Evolutionary conservation across 2,797 vertebrate genomes (phyloP), one percentile per base, ranked within the genome.

Genomic region (Acanthurus leucopareius): DNA sequence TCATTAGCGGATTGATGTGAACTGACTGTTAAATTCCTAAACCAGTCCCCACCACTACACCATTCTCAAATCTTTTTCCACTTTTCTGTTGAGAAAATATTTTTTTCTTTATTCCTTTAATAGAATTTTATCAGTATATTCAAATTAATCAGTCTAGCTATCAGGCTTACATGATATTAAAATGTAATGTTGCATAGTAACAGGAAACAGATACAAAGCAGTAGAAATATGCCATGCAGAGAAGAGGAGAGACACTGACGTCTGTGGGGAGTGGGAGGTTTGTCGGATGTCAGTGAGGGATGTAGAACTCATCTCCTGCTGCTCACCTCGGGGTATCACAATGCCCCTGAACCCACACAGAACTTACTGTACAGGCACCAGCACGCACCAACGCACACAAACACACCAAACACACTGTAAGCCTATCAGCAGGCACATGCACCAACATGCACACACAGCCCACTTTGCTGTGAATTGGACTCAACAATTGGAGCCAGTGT

Each of bases 231-330:
- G 45, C 42, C 52, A n/a, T 67, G 67, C 38, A 25, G 22, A 2
- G 60, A 40, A 58, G 57, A 40, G 58, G 69, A 68, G 69, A 68
- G 57, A 77, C 63, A 77, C 69, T 8, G 28, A 75, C 77, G 65
- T 73, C 66, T 83, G 85, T n/a, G 69, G 82, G 74, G 80, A 89
- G 80, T 10, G 14, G 74, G 28, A 59, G 80, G 69, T 83, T 84
- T 87, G 91, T 92, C 91, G 91, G 82, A 84, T 88, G 89, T 89
- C 92, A 92, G 90, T 84, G 87, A 92, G 80, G 83, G 77, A 90
- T 85, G 89, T 86, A 86, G 78, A 89, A 91, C 88, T 88, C 16
- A 76, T 91, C 89, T 92, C 87, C 89, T 83, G 84, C 83, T 85
- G 88, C 83, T 88, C 82, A 91, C 89, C 88, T 90, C 82, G 70